Evolutionary conservation across 1,140 invertebrate genomes (phyloP).

Genomic region (Drosophila pseudoobscura): DNA sequence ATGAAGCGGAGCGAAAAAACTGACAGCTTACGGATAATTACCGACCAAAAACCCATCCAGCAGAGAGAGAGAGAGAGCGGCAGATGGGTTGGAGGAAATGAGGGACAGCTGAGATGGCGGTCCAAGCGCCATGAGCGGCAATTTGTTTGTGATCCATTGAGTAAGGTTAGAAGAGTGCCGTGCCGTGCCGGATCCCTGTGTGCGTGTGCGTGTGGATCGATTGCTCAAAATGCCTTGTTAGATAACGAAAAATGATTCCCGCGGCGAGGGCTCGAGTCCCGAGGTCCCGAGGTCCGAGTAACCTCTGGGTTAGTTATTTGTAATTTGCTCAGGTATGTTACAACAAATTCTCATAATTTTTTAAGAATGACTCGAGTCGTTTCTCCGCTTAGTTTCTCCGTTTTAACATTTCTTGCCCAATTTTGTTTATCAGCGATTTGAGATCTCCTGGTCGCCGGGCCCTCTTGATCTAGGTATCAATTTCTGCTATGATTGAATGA

Average conservation of each 20-base stretch:
- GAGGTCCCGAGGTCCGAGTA: constrained; percentile 29
- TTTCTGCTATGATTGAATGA: constrained; percentile 78
- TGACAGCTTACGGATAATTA: constrained; percentile 83
- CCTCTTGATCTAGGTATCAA: constrained; percentile 72
- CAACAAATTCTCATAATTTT: constrained; percentile 81
- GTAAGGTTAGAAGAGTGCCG: constrained; percentile 45
- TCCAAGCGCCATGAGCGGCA: constrained; percentile 62
- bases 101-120: constrained; percentile 21
- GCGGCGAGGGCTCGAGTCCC: constrained; percentile 29
- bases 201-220: constrained; percentile 53
- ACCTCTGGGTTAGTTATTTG: constrained; percentile 30
- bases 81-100: constrained; percentile 6
- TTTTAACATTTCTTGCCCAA: constrained; percentile 21
- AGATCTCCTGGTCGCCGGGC: constrained; percentile 50
- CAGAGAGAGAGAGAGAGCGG: not conserved
- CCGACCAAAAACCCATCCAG: constrained; percentile 57
- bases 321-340: constrained; percentile 77
- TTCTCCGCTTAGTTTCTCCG: constrained; percentile 25
- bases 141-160: constrained; percentile 78
- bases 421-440: constrained; percentile 52
- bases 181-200: not conserved
- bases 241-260: constrained; percentile 78
- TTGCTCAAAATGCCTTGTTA: constrained; percentile 74
- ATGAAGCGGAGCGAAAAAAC: constrained; percentile 72
- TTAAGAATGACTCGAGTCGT: constrained; percentile 74